Percentiles rank a stretch among this genome's conserved stretches.
Conservation (phyloP, 1,140 invertebrate species). For the Orussus abietinus region DNA sequence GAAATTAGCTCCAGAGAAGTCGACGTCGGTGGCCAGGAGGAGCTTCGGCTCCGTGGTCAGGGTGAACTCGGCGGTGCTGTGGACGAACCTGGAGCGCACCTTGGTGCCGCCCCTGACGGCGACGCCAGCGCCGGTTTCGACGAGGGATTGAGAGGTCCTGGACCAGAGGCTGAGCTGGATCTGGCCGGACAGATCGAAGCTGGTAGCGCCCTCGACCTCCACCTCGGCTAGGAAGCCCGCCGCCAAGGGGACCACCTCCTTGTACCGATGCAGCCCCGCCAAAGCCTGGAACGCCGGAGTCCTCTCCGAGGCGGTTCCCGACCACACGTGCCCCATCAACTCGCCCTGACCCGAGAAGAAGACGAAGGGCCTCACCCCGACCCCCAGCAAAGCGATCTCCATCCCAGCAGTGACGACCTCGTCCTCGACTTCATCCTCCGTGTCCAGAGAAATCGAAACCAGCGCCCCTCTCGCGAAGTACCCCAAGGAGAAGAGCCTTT, state of each 20-base stretch:
- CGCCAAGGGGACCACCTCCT: conserved; percentile 64
- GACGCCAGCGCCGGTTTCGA: conserved; percentile 71
- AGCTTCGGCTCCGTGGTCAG: conserved; percentile 68
- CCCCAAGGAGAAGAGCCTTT: conserved; percentile 63
- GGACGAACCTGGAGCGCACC: conserved; percentile 66
- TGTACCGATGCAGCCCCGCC: conserved; percentile 70
- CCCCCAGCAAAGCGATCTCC: conserved; percentile 74
- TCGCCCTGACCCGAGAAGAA: conserved; percentile 83
- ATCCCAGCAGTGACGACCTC: conserved; percentile 76
- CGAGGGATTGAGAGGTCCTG: conserved; percentile 76
- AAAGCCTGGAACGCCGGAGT: conserved; percentile 79
- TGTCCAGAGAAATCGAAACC: conserved; percentile 58
- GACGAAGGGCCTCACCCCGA: conserved; percentile 74
- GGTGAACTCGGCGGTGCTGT: conserved; percentile 67
- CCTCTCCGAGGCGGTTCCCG: conserved; percentile 74
- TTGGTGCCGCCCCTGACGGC: conserved; percentile 64
- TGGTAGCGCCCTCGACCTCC: conserved; percentile 67
- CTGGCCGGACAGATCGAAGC: conserved; percentile 79
- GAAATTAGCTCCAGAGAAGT: conserved; percentile 74
- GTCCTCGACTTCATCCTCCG: conserved; percentile 47
- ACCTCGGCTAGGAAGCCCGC: conserved; percentile 73
- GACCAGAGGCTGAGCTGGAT: conserved; percentile 86
- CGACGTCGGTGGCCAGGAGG: conserved; percentile 71
- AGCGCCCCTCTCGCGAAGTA: conserved; percentile 75
- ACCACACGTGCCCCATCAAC: conserved; percentile 87